phyloP scores from a whole-genome alignment of 1,140 invertebrate genomes.

The Bombus superbus region DNA sequence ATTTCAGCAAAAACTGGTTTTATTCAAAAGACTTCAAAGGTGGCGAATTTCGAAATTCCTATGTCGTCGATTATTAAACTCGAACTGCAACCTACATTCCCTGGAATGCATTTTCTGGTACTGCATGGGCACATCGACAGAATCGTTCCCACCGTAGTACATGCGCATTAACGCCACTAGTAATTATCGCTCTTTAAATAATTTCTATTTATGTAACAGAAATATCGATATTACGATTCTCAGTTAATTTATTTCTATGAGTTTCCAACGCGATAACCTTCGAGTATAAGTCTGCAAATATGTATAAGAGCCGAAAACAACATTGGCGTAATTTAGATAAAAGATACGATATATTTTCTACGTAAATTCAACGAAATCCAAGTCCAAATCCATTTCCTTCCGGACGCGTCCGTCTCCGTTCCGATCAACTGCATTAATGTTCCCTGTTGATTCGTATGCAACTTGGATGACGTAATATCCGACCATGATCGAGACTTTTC shows the following conservation, averaged over 20 bases:
- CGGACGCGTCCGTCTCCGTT: slow-evolving; percentile 23
- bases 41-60: neutral
- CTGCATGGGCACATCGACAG: neutral
- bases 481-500: slow-evolving; percentile 29
- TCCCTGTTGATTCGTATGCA: slow-evolving; percentile 21
- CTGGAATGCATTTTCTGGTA: no score
- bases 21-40: neutral
- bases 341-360: neutral
- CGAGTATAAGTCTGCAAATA: neutral
- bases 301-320: neutral
- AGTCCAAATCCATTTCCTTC: neutral
- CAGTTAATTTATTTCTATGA: neutral
- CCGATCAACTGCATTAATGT: slow-evolving; percentile 15
- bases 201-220: neutral
- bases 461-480: neutral
- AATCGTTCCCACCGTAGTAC: neutral
- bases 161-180: no score
- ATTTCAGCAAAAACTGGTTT: neutral
- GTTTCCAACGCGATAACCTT: neutral
- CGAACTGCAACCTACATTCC: no score
- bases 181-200: neutral
- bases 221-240: no score
- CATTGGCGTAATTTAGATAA: neutral
- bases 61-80: neutral
- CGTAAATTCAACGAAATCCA: neutral